Evolutionary conservation across 2,888 invertebrate genomes (phyloP).

Genomic region (Chaetoderma sp.): DNA sequence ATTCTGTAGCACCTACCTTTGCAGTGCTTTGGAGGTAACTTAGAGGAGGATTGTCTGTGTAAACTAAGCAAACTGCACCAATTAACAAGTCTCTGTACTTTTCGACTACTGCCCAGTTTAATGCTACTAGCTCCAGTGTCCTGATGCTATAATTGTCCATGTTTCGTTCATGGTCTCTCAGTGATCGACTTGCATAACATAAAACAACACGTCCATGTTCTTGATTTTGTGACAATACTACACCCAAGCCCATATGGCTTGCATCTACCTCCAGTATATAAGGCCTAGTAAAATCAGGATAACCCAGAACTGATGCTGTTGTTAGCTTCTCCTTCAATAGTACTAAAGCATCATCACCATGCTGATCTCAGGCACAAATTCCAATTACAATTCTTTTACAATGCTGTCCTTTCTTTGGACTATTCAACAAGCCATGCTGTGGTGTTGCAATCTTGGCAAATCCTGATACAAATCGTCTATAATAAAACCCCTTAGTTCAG

Average conservation of each 20-base stretch:
- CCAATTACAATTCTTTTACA: not conserved
- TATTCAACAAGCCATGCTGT: conserved; percentile 11
- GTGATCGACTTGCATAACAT: conserved; percentile 31
- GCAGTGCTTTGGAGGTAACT: conserved; percentile 30
- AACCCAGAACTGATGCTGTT: conserved; percentile 30
- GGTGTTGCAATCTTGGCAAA: conserved; percentile 26
- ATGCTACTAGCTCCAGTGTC: conserved; percentile 33
- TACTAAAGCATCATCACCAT: conserved; percentile 25
- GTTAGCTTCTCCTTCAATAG: conserved; percentile 25
- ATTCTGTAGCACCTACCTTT: conserved; percentile 26
- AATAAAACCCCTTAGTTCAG: conserved; percentile 16
- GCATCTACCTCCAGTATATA: too few relatives aligned
- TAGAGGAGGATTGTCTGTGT: conserved; percentile 39
- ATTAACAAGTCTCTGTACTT: too few relatives aligned
- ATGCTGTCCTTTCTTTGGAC: too few relatives aligned
- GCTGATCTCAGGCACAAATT: not conserved
- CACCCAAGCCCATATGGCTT: conserved; percentile 31
- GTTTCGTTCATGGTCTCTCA: too few relatives aligned
- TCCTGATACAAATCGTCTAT: too few relatives aligned
- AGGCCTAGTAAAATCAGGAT: conserved; percentile 30
- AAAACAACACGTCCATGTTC: conserved; percentile 24
- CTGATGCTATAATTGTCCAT: conserved; percentile 33
- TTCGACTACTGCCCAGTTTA: too few relatives aligned
- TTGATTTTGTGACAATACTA: conserved; percentile 35
- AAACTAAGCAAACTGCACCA: conserved; percentile 29